phyloP scores from a whole-genome alignment of 2,888 invertebrate species.

The Lamellibrachia columna region DNA sequence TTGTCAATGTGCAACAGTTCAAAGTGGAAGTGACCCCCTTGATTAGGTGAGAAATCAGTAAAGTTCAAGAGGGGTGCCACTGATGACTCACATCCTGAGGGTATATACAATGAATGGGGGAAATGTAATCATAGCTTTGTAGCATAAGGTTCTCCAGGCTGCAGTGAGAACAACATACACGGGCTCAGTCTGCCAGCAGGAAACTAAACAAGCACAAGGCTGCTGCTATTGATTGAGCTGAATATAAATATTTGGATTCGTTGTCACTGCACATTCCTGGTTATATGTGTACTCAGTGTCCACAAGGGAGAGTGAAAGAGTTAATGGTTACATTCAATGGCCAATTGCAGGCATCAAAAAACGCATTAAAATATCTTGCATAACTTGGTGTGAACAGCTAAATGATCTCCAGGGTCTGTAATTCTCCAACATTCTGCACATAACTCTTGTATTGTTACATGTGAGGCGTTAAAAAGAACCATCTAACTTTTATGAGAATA shows the following conservation, averaged over 20 bases:
- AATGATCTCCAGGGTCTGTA: neutral
- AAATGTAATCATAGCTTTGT: no score
- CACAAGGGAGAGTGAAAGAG: neutral
- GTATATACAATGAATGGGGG: neutral
- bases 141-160: no score
- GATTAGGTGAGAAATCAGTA: slow-evolving; percentile 5
- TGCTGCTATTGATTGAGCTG: neutral
- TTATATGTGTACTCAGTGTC: neutral
- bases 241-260: slow-evolving; percentile 13
- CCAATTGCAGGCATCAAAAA: neutral
- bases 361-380: neutral
- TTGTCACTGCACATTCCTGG: neutral
- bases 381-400: neutral
- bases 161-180: neutral
- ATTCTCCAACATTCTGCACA: neutral
- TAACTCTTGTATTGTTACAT: no score
- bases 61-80: neutral
- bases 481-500: neutral
- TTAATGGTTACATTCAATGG: neutral
- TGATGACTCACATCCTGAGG: neutral
- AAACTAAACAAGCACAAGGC: neutral
- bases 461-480: no score
- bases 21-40: neutral
- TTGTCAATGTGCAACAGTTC: neutral
- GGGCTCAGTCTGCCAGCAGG: neutral